These are phyloP conservation scores for Euura saliciscinereae DNA, from an alignment of 1,140 invertebrate species.

Conservation along the genomic window DNA sequence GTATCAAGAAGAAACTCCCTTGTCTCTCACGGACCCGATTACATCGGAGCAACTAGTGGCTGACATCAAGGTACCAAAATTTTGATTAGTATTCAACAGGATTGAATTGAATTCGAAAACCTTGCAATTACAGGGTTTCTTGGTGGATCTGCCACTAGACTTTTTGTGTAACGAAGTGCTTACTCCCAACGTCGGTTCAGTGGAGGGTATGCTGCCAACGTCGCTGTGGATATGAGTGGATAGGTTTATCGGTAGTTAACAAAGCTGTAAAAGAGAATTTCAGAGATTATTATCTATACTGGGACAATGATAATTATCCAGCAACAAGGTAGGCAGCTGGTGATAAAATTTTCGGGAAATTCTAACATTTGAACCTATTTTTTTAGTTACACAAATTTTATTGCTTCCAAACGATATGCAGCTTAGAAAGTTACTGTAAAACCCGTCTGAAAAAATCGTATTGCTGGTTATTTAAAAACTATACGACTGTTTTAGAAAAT, in stretches of 20 bases:
- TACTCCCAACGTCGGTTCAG: constrained; percentile 77
- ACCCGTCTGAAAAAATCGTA: too few species aligned
- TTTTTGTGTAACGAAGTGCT: constrained; percentile 86
- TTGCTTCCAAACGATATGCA: too few species aligned
- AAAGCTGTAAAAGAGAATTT: not conserved
- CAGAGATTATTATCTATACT: not conserved
- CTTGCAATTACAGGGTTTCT: constrained; percentile 69
- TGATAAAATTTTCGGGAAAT: too few species aligned
- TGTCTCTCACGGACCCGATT: constrained; percentile 73
- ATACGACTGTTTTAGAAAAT: too few species aligned
- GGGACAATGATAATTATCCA: too few species aligned
- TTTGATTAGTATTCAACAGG: too few species aligned
- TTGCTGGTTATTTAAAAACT: too few species aligned
- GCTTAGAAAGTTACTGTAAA: too few species aligned
- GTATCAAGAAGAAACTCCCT: constrained; percentile 69
- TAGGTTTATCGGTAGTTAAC: not conserved
- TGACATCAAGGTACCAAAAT: constrained; percentile 67
- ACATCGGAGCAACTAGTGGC: constrained; percentile 72
- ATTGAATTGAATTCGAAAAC: constrained; percentile 15
- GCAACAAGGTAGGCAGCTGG: too few species aligned
- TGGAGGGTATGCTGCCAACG: constrained; percentile 85
- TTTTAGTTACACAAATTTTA: too few species aligned
- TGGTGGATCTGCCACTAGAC: constrained; percentile 85
- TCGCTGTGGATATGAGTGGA: constrained; percentile 73
- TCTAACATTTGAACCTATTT: too few species aligned